phyloP scores from a whole-genome alignment of 2,113 vertebrate species.

The Sorex araneus region DNA sequence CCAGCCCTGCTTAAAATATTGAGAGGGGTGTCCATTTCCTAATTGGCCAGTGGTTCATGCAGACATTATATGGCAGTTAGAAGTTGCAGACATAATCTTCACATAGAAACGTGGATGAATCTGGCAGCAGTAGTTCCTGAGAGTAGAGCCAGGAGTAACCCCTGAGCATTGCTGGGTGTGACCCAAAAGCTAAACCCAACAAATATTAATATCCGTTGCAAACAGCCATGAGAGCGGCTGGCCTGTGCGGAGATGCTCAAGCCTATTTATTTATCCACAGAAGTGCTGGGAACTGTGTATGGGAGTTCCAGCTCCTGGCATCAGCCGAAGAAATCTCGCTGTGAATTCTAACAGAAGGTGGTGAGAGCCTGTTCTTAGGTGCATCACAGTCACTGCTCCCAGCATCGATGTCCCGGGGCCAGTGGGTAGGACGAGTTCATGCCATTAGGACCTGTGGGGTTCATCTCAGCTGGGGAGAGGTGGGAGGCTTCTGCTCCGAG shows the following conservation, averaged over 20 bases:
- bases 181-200: too few relatives aligned
- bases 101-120: background rate
- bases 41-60: background rate
- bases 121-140: background rate
- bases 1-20: background rate
- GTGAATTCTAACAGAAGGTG: background rate
- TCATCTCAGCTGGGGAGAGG: background rate
- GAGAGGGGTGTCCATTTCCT: background rate
- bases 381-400: too few relatives aligned
- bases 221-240: background rate
- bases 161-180: too few relatives aligned
- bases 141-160: background rate
- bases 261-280: too few relatives aligned
- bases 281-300: too few relatives aligned
- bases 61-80: fast-evolving
- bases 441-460: too few relatives aligned
- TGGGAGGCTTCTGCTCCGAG: background rate
- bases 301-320: background rate
- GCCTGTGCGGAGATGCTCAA: background rate
- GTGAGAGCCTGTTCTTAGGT: background rate
- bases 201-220: background rate
- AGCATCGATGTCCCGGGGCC: too few relatives aligned
- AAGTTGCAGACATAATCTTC: background rate
- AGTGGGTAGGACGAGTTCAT: too few relatives aligned
- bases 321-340: background rate